These are phyloP conservation scores for Montifringilla adamsi DNA, from an alignment of 2,113 vertebrate genomes.

Conservation along the genomic window DNA sequence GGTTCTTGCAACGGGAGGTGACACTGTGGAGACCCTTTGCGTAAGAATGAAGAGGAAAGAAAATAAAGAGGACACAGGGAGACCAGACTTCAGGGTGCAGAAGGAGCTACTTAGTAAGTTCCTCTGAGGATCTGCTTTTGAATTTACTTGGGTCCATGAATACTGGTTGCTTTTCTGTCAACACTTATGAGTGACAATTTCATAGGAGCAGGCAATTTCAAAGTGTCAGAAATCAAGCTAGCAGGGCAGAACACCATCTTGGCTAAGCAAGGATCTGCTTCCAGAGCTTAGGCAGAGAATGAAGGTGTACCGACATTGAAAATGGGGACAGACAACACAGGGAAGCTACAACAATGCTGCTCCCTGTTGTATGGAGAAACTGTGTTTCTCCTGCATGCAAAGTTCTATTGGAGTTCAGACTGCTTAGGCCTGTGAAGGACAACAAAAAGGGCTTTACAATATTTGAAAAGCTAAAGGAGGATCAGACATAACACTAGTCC, in stretches of 20 bases:
- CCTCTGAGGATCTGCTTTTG: not conserved
- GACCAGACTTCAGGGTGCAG: not conserved
- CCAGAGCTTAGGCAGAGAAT: not conserved
- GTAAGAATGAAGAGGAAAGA: not conserved
- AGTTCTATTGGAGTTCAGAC: not conserved
- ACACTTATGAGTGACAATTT: not conserved
- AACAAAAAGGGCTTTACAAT: not conserved
- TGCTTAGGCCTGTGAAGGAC: not conserved
- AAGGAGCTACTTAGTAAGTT: not conserved
- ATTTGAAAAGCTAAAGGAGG: not conserved
- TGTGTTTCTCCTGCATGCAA: not conserved
- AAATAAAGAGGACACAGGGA: accelerated
- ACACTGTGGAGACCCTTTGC: not conserved
- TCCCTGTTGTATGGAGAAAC: not conserved
- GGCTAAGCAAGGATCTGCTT: not conserved
- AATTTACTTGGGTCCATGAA: not conserved
- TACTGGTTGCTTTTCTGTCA: not conserved
- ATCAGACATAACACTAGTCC: not conserved
- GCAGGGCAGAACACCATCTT: not conserved
- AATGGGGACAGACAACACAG: not conserved
- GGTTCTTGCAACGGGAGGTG: not conserved
- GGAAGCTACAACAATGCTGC: not conserved
- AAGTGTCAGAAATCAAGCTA: not conserved
- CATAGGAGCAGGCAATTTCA: not conserved
- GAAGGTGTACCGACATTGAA: not conserved